Base-by-base conservation (phyloP, 2,888 invertebrate species). In the Zaprionus obscuricornis region DNA sequence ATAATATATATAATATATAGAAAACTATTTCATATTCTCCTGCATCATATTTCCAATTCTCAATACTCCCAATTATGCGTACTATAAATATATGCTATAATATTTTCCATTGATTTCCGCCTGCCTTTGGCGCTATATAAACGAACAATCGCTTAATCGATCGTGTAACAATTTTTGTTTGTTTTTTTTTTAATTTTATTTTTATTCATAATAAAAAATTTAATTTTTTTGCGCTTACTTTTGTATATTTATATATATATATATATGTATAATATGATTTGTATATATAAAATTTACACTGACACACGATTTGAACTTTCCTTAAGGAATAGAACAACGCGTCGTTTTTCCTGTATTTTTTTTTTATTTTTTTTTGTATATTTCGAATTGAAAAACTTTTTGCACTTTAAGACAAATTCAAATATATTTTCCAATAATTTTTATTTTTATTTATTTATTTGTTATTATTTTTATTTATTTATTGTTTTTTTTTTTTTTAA, bases 61-160 rank as follows among this genome's bases (percentile, higher is more conserved):
- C n/a, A n/a, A n/a, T n/a, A 13, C 31, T 31, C 42, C 14, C 39
- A 49, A 51, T 49, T 34, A 45, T 58, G 40, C 17, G 36, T 54
- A 55, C 46, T n/a, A n/a, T n/a, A n/a, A n/a, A n/a, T n/a, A n/a
- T n/a, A n/a, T n/a, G n/a, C n/a, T n/a, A n/a, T n/a, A n/a, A 47
- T 20, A 37, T 57, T 57, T 69, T 66, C 66, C 75, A 75, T 70
- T 73, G 78, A 78, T 78, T 78, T 82, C 75, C 82, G 70, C 43
- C 56, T 70, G 60, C 60, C 51, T 51, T 49, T 72, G n/a, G n/a
- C n/a, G n/a, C 60, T 47, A 54, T 16, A 13, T 20, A 43, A 22
- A 2, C 36, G 29, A 37, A 27, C 31, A 37, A 36, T n/a, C n/a
- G 10, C 56, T 22, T 13, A 49, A 45, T 31, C 16, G 22, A 22